Percentiles rank a stretch among this genome's conserved stretches.
Evolutionary conservation across 2,797 vertebrate species (phyloP).

Genomic region (Sus cebifrons): DNA sequence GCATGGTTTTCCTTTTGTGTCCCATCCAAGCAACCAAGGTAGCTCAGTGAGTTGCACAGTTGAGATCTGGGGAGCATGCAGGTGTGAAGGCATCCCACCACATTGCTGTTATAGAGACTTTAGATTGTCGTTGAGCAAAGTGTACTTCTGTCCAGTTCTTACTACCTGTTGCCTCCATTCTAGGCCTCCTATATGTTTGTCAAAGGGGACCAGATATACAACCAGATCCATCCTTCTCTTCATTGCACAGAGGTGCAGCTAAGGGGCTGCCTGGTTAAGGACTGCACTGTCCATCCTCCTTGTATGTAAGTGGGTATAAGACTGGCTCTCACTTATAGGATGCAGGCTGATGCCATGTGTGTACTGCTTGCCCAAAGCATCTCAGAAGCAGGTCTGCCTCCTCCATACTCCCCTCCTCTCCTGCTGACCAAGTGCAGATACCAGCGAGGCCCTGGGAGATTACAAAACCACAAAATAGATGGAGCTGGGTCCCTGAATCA

Average conservation of each 20-base stretch:
- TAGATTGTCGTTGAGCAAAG: background rate
- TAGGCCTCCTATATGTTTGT: accelerated
- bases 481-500: background rate
- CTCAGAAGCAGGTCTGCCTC: background rate
- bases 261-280: background rate
- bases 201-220: background rate
- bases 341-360: accelerated
- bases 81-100: background rate
- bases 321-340: background rate
- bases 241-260: background rate
- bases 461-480: background rate
- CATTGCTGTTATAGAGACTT: background rate
- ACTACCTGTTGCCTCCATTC: background rate
- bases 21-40: background rate
- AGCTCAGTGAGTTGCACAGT: background rate
- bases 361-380: background rate
- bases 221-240: background rate
- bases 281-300: background rate
- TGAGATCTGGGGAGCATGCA: background rate
- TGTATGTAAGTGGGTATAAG: background rate
- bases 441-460: too few species aligned
- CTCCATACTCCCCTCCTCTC: background rate
- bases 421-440: background rate
- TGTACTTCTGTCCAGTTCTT: background rate
- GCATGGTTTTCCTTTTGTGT: conserved; percentile 21